These are phyloP conservation scores for Digitonthophagus gazella DNA, from an alignment of 2,888 invertebrate genomes.

Conservation along the genomic window DNA sequence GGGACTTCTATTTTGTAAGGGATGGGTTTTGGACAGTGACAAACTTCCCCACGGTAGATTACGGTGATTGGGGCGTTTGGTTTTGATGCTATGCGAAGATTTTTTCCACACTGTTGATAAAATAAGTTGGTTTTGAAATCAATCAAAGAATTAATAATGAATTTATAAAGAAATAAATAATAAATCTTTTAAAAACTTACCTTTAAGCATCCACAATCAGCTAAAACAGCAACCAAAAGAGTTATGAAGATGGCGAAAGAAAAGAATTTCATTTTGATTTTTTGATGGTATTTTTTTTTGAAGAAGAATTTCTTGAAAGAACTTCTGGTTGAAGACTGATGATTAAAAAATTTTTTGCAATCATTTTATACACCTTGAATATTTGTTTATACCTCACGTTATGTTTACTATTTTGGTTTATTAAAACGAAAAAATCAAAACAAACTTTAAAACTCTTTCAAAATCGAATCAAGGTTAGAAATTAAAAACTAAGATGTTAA, in stretches of 20 bases:
- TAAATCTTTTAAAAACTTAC: slow-evolving; percentile 37
- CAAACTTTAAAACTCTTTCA: no score
- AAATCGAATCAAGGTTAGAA: no score
- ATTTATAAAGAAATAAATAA: not conserved
- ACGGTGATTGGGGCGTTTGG: slow-evolving; percentile 40
- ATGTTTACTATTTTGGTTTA: no score
- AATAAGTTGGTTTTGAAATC: not conserved
- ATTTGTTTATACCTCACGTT: no score
- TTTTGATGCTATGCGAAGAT: slow-evolving; percentile 41
- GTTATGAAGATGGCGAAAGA: slow-evolving; percentile 31
- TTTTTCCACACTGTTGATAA: slow-evolving; percentile 44
- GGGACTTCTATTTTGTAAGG: slow-evolving; percentile 33
- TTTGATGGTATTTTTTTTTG: not conserved
- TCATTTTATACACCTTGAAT: no score
- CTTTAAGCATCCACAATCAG: slow-evolving; percentile 46
- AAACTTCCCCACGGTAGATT: slow-evolving; percentile 39
- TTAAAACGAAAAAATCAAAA: no score
- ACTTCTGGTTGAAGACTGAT: not conserved
- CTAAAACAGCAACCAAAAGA: slow-evolving; percentile 33
- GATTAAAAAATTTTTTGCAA: no score
- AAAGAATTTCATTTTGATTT: slow-evolving; percentile 34
- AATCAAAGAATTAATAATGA: not conserved
- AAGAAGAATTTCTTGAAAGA: not conserved
- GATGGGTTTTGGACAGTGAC: slow-evolving; percentile 31
- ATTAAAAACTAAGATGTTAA: no score